Base-by-base conservation (phyloP, 35 echinoderm and acorn worm species). In the Apostichopus japonicus region DNA sequence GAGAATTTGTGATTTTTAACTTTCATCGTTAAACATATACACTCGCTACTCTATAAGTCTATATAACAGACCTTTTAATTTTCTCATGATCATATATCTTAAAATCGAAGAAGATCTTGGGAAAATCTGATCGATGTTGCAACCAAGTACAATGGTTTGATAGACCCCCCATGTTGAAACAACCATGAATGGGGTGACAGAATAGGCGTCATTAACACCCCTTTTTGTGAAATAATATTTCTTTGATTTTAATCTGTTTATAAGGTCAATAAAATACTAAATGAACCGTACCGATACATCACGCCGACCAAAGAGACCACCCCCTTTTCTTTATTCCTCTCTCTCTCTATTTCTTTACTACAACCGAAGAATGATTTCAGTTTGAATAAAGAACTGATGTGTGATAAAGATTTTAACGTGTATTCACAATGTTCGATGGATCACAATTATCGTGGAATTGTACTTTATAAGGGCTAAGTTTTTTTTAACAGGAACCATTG, bases 231-330 rank as follows among this genome's bases (percentile, higher is more conserved):
- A 75, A 19, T 75, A 75, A 75, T 21, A 7, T 19, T 75, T 19
- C 71, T 75, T 75, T 75, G 71, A 75, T 75, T 75, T 75, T 75
- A 75, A 75, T 75, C 71, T 75, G 71, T 75, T 75, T 75, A 23
- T 75, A 21, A 75, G 71, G 71, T 75, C 71, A 75, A 75, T 75
- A 75, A 19, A 75, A 19, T 75, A 75, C 6, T 7, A 21, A 75
- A 75, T 75, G 71, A 75, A 75, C 71, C 71, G 21, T 75, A 75
- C 71, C 11, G 6, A 75, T 75, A 75, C 71, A 75, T n/a, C 71
- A 21, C 71, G 17, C 11, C 71, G 71, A 19, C 17, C 22, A 21
- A 67, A 75, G 71, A 75, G 71, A 75, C 71, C 71, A 19, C 71
- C 71, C 71, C 16, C 17, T 75, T 19, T 67, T 67, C 63, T 15